Percentiles rank a stretch among this genome's conserved stretches.
Conservation (phyloP, 2,797 vertebrate genomes). For the Danio albolineatus region DNA sequence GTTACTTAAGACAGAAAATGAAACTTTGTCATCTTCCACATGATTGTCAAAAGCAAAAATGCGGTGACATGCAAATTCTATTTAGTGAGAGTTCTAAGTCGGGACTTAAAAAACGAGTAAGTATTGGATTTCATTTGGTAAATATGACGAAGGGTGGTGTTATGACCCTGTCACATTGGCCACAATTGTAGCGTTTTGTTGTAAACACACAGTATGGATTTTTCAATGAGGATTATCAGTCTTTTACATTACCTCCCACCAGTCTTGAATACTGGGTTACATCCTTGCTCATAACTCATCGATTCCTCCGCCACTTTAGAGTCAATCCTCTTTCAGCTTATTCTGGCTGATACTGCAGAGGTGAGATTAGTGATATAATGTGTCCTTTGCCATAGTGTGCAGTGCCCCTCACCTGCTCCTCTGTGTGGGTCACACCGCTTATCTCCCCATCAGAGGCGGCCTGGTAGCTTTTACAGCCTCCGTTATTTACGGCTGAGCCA, state of each 20-base stretch:
- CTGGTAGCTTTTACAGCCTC: conserved; percentile 68
- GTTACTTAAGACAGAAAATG: no score
- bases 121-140: background rate
- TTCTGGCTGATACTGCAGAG: conserved; percentile 2
- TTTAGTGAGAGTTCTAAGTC: no score
- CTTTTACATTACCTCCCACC: conserved; percentile 8
- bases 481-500: conserved; percentile 71
- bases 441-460: conserved; percentile 71
- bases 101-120: background rate
- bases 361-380: conserved; percentile 34
- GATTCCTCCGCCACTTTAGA: conserved; percentile 5
- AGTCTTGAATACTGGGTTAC: conserved; percentile 11
- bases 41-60: no score
- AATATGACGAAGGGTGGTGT: background rate
- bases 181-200: background rate
- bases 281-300: conserved; percentile 5
- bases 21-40: no score
- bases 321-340: background rate
- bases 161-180: background rate
- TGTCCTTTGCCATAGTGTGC: conserved; percentile 36
- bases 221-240: conserved; percentile 11
- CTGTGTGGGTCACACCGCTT: conserved; percentile 68
- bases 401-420: conserved; percentile 34
- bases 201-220: background rate
- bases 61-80: no score